Conservation (phyloP, 1,140 invertebrate species). For the Heliconius congener region DNA sequence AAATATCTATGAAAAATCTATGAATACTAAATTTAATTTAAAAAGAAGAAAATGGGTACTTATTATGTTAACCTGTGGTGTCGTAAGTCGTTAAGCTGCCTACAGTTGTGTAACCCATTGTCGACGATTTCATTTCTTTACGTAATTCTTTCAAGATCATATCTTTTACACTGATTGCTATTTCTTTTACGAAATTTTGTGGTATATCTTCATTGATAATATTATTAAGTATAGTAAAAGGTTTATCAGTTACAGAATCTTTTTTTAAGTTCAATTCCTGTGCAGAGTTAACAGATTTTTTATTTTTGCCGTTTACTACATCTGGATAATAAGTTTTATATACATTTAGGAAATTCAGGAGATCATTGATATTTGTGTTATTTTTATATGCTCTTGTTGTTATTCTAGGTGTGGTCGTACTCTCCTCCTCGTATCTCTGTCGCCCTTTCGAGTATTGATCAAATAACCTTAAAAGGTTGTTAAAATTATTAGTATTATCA, state of each 20-base stretch:
- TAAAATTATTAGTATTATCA: not conserved
- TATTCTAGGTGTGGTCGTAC: not conserved
- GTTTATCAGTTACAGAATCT: not conserved
- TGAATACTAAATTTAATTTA: not conserved
- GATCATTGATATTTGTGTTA: slow-evolving; percentile 8
- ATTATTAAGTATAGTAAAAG: not conserved
- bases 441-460: not conserved
- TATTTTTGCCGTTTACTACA: not conserved
- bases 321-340: slow-evolving; percentile 8
- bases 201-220: slow-evolving; percentile 27
- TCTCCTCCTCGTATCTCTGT: not conserved
- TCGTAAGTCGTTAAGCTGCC: not conserved
- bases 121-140: slow-evolving; percentile 39
- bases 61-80: not conserved
- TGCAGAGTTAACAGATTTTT: slow-evolving; percentile 10
- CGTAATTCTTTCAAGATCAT: slow-evolving; percentile 60
- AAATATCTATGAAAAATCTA: not conserved
- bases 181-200: slow-evolving; percentile 55
- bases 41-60: not conserved
- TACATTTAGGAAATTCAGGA: slow-evolving; percentile 13
- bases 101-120: slow-evolving; percentile 25
- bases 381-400: not conserved
- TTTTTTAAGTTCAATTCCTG: not conserved
- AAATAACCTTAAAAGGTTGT: not conserved
- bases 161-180: slow-evolving; percentile 62